Percentiles rank a stretch among this genome's conserved stretches.
These are phyloP conservation scores for Ptilorrhoa leucosticta DNA, from an alignment of 2,113 vertebrate species.

Conservation along the genomic window DNA sequence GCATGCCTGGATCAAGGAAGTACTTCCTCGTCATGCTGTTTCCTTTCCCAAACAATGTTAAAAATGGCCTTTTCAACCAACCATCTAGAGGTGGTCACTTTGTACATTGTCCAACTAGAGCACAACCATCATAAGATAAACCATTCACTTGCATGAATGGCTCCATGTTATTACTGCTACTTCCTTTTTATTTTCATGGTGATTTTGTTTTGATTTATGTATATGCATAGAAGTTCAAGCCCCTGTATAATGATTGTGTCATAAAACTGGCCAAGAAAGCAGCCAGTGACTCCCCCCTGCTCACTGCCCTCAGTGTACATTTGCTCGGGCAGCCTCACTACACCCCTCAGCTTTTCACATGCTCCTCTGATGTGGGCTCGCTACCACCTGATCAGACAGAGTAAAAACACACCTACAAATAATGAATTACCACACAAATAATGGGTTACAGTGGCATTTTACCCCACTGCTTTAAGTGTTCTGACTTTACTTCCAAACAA, in stretches of 20 bases:
- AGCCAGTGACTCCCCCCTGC: neutral
- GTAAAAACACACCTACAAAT: neutral
- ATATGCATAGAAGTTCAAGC: neutral
- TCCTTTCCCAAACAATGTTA: constrained; percentile 79
- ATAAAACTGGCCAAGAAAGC: neutral
- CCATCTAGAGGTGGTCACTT: constrained; percentile 57
- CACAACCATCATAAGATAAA: constrained; percentile 30
- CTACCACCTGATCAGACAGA: neutral
- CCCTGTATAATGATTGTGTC: neutral
- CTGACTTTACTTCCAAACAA: neutral
- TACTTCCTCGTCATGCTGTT: constrained; percentile 71
- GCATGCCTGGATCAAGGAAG: constrained; percentile 70
- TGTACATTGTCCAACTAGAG: constrained; percentile 64
- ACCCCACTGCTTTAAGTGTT: neutral
- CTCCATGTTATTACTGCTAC: constrained; percentile 41
- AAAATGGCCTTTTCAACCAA: constrained; percentile 63
- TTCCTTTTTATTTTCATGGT: constrained; percentile 64
- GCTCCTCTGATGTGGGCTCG: neutral
- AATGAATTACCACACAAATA: neutral
- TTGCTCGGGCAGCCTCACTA: neutral
- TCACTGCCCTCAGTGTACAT: neutral
- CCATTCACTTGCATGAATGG: constrained; percentile 57
- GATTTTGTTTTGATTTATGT: constrained; percentile 65
- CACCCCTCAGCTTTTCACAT: neutral
- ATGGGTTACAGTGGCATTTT: neutral